Percentiles rank a stretch among this genome's conserved stretches.
phyloP scores from a whole-genome alignment of 2,888 invertebrate genomes.

The Colostygia pectinataria region DNA sequence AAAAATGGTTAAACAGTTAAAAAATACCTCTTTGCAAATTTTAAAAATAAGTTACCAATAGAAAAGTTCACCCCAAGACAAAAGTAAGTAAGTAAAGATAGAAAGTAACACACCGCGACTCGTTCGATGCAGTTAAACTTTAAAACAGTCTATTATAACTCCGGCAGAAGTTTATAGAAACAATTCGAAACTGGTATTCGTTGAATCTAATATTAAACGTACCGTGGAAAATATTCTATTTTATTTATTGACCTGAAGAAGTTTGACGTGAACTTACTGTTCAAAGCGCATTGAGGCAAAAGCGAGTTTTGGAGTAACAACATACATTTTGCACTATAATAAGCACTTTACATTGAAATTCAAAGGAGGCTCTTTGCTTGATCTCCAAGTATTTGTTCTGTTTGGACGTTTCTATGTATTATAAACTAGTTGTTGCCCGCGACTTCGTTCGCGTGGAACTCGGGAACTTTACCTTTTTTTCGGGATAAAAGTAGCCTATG shows the following conservation, averaged over 20 bases:
- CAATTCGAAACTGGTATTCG: constrained; percentile 49
- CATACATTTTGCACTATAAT: neutral
- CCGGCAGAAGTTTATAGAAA: constrained; percentile 47
- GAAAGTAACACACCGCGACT: constrained; percentile 49
- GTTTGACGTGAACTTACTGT: constrained; percentile 29
- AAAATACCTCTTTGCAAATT: too few species aligned
- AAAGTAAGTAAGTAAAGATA: constrained; percentile 34
- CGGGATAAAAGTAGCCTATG: too few species aligned
- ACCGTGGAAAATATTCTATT: constrained; percentile 49
- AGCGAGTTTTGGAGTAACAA: constrained; percentile 19
- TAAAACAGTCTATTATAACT: constrained; percentile 44
- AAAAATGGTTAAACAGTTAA: too few species aligned
- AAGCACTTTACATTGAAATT: too few species aligned
- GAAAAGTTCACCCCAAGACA: neutral
- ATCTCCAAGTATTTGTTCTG: too few species aligned
- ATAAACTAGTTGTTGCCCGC: too few species aligned
- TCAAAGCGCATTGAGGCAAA: constrained; percentile 27
- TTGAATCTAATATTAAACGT: constrained; percentile 56
- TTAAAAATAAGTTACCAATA: too few species aligned
- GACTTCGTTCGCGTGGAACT: too few species aligned
- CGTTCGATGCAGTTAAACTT: constrained; percentile 38
- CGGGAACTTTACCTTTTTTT: too few species aligned
- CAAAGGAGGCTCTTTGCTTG: too few species aligned
- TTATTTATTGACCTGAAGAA: constrained; percentile 41
- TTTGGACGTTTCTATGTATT: too few species aligned